A percentile compares a stretch with the other conserved stretches of the same genome.
Conservation (phyloP, 2,113 vertebrate species). For the Cyanistes caeruleus region DNA sequence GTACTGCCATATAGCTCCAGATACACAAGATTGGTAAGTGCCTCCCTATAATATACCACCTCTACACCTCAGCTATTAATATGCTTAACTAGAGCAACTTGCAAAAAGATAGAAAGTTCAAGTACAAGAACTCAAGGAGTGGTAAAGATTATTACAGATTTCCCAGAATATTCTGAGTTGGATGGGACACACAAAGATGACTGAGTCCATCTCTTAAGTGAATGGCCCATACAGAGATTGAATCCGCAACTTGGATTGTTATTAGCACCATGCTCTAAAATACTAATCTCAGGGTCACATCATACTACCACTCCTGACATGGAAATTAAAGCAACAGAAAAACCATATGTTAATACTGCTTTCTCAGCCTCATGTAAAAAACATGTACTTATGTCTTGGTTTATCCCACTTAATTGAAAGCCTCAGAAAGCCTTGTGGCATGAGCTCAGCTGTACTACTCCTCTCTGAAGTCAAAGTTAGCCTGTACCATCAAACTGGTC, state of each 20-base stretch:
- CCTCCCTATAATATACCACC: neutral
- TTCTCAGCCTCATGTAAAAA: neutral
- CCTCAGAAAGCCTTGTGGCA: neutral
- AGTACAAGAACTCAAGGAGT: neutral
- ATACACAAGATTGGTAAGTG: neutral
- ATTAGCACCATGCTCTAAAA: neutral
- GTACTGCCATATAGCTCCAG: neutral
- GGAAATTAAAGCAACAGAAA: neutral
- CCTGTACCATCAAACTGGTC: neutral
- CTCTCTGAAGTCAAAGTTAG: neutral
- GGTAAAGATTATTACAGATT: neutral
- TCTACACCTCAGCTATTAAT: neutral
- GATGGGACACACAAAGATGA: neutral
- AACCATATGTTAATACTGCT: neutral
- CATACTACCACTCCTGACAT: neutral
- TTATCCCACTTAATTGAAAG: neutral
- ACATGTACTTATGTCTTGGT: neutral
- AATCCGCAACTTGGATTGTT: neutral
- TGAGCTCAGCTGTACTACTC: neutral
- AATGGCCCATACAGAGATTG: neutral
- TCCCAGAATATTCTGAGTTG: neutral
- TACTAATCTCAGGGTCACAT: neutral
- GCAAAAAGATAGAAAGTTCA: neutral
- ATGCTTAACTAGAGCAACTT: neutral
- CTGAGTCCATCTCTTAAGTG: neutral